Conservation (phyloP, 2,797 vertebrate species). For the Rhincodon typus region DNA sequence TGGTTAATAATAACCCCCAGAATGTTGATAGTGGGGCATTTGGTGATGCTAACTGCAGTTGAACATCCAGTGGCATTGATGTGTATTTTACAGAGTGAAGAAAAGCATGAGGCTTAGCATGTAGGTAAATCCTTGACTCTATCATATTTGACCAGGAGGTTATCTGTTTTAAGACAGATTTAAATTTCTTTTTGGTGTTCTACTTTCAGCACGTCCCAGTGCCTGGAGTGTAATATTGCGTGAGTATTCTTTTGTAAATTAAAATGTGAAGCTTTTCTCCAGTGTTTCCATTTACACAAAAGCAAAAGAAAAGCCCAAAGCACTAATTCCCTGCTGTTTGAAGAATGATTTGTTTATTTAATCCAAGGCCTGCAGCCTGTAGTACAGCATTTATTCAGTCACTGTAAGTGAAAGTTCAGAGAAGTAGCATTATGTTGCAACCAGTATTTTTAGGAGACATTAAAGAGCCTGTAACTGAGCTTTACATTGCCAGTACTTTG, state of each 20-base stretch:
- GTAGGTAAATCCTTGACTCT: not conserved
- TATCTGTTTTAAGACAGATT: constrained; percentile 39
- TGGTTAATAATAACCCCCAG: too few species aligned
- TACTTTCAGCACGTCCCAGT: constrained; percentile 40
- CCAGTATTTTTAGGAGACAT: too few species aligned
- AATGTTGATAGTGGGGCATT: too few species aligned
- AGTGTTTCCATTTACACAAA: constrained; percentile 48
- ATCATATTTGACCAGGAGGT: constrained; percentile 39
- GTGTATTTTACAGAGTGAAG: constrained; percentile 41
- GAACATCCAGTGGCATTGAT: constrained; percentile 36
- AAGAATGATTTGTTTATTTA: constrained; percentile 48
- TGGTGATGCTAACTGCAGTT: too few species aligned
- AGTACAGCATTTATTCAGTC: constrained; percentile 38
- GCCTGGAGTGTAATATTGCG: not conserved
- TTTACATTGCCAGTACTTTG: not conserved
- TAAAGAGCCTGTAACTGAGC: not conserved
- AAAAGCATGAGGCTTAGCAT: not conserved
- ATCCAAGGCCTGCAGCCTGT: constrained; percentile 43
- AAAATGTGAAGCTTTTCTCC: not conserved
- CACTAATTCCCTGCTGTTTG: constrained; percentile 45
- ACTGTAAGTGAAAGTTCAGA: not conserved
- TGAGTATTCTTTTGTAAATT: not conserved
- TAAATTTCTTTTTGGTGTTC: constrained; percentile 42
- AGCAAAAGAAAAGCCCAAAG: constrained; percentile 43
- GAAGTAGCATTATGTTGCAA: not conserved